A percentile compares a stretch with the other conserved stretches of the same genome.
Conservation (phyloP, 2,797 vertebrate genomes). For the Neosilurus mollespiculum region DNA sequence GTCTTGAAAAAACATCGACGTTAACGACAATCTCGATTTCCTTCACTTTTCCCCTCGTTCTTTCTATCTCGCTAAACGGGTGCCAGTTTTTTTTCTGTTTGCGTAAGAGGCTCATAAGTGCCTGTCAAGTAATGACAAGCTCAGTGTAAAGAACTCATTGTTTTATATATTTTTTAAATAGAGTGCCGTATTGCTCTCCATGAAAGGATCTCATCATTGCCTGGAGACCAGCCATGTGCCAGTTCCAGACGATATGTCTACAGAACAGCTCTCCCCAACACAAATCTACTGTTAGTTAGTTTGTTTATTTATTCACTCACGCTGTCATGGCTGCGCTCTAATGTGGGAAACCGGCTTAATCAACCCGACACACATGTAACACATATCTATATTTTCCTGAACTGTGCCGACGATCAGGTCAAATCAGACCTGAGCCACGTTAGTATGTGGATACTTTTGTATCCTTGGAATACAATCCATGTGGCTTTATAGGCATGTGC, state of each 20-base stretch:
- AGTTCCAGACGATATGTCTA: conserved; percentile 50
- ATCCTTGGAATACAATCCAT: not conserved
- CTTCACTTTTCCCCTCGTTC: not conserved
- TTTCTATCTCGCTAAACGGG: not conserved
- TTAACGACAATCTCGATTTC: conserved; percentile 39
- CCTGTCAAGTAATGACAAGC: conserved; percentile 55
- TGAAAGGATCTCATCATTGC: conserved; percentile 40
- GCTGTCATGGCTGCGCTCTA: conserved; percentile 35
- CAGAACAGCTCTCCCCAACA: conserved; percentile 30
- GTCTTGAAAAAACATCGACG: conserved; percentile 39
- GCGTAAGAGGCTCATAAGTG: conserved; percentile 39
- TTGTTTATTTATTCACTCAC: conserved; percentile 24
- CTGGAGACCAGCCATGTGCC: conserved; percentile 47
- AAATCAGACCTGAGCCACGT: not conserved
- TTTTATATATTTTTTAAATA: conserved; percentile 42
- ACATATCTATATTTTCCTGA: not conserved
- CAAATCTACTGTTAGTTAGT: conserved; percentile 12
- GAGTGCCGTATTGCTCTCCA: conserved; percentile 38
- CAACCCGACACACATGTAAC: not conserved
- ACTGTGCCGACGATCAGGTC: not conserved
- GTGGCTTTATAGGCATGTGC: too few species aligned
- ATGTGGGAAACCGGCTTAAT: not conserved
- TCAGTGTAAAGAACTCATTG: conserved; percentile 54
- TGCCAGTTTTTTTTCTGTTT: conserved; percentile 39
- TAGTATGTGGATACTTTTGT: not conserved